Conservation (phyloP, 2,113 vertebrate genomes). For the Apteryx owenii region DNA sequence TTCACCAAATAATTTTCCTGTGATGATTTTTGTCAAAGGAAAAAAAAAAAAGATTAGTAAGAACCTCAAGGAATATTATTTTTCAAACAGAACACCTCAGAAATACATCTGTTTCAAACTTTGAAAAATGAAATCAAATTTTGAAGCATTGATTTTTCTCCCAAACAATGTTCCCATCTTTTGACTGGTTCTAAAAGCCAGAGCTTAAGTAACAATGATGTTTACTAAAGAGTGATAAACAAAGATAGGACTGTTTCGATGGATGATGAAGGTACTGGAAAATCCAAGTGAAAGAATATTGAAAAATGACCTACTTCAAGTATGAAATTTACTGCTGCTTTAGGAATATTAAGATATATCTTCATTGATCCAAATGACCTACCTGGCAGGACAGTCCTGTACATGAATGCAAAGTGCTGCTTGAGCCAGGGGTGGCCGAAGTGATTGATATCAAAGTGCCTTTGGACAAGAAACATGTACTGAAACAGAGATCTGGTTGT, state of each 20-base stretch:
- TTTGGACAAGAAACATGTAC: slow-evolving; percentile 95
- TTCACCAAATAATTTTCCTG: not conserved
- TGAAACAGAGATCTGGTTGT: slow-evolving; percentile 96
- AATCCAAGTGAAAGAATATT: not conserved
- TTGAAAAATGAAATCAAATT: not conserved
- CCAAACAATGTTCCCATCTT: not conserved
- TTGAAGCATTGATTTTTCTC: not conserved
- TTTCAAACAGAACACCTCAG: not conserved
- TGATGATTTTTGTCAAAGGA: not conserved
- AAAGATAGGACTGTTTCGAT: not conserved
- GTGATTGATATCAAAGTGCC: slow-evolving; percentile 94
- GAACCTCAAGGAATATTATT: not conserved
- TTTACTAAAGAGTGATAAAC: not conserved
- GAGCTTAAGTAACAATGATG: not conserved
- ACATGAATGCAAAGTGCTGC: slow-evolving; percentile 96
- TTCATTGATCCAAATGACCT: not conserved
- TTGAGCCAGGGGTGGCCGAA: slow-evolving; percentile 95
- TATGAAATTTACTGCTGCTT: not conserved
- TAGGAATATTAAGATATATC: not conserved
- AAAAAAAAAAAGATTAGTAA: not conserved
- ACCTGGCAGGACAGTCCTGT: slow-evolving; percentile 95
- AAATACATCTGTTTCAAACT: not conserved
- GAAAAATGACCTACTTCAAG: not conserved
- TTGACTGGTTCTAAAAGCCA: not conserved
- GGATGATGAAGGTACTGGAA: not conserved